Base-by-base conservation (phyloP, 2,888 invertebrate genomes). In the Erebia ligea region DNA sequence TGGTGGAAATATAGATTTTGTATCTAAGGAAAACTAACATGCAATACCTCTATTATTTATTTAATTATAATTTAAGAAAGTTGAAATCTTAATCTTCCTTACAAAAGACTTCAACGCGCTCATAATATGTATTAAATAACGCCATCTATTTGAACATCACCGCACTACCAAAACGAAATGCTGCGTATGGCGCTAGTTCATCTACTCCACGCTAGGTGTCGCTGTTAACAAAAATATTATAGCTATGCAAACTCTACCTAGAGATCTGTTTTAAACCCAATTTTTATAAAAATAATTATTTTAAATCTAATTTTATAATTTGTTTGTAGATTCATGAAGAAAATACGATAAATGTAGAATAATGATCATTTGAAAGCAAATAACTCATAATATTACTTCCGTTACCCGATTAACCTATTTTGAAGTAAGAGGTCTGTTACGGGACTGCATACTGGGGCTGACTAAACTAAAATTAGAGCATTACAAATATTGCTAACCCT, bases 21-120 rank as follows among this genome's bases (percentile, higher is more conserved):
- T 21, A 21, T 21, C 21, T 21, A 2, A 21, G 21, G 2, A 21
- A 21, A 25, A 25, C 2, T 34, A 6, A 34, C 34, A 34, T 34
- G 34, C 0, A 34, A 34, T 34, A 6, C 34, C 6, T 6, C 34
- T 34, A 34, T 25, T 34, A 34, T 1, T 34, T 34, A 34, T 34
- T 34, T 5, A 34, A 34, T 34, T 5, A 6, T 34, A 25, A 0
- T 25, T 3, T 45, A 45, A 4, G 13, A 45, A 11, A 13, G 3
- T 11, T 13, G 42, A 45, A 45, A 13, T 4, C 45, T 2, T 13
- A 45, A 13, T 54, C 11, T 59, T 61, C 50, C 19, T 69, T 81
- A 82, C 72, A 84, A 86, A 87, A 86, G 86, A 90, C 84, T 79
- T 87, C 81, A 89, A 90, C 89, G 89, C 81, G 75, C 59, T 1